Base-by-base conservation (phyloP, 2,888 invertebrate species). In the Muscina levida region DNA sequence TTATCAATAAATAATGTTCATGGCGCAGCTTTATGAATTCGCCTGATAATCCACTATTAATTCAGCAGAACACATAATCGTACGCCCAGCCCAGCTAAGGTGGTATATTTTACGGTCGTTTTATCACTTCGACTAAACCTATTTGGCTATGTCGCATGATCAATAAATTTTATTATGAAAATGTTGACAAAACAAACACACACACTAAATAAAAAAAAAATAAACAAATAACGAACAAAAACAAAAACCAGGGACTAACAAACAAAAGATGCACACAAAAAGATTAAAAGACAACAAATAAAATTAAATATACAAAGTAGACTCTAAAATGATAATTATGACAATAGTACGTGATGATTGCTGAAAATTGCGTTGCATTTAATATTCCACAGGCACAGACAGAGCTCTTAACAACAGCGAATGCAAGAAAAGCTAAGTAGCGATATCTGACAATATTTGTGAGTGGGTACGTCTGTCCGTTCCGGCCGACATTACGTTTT, bases 331-430 rank as follows among this genome's bases (percentile, higher is more conserved):
- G 87, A 87, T 88, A 88, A 88, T 88, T 88, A 88, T 88, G 89
- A 86, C 88, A 88, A 87, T 85, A 87, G 88, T 88, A 88, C 88
- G 88, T 88, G 88, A 88, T 88, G 87, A 88, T 87, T 86, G 88
- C 84, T 82, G 83, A 84, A 87, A 85, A 84, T 84, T 84, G 82
- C 83, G 79, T 79, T 80, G 78, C 82, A 82, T 78, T 83, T 82
- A 79, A 83, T 77, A 71, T 59, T 39, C 59, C 17, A 31, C 26
- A 57, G 31, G 48, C 77, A 73, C 48, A 83, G 75, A 67, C 72
- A 39, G 79, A 82, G 77, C 79, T 76, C 77, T 66, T 76, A 39
- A 67, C 77, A 72, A 73, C 59, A 68, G 48, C 68, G 62, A 39
- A 59, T 17, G 59, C n/a, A 24, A 71, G 57, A 74, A 74, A 78